Base-by-base conservation (phyloP, 1,140 invertebrate species). In the Trialeurodes vaporariorum region DNA sequence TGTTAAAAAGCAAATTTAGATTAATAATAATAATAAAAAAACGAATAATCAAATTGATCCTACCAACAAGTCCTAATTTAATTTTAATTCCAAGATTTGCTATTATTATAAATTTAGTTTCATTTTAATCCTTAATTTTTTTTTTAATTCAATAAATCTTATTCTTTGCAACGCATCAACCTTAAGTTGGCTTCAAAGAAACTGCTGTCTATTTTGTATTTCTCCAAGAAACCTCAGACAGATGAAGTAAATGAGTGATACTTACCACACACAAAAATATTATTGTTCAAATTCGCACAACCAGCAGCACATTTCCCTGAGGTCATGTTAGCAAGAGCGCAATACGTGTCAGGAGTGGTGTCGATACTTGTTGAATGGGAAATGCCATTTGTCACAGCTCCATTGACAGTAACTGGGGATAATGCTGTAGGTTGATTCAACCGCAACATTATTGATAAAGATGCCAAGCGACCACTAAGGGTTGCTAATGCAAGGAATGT, bases 261-360 rank as follows among this genome's bases (percentile, higher is more conserved):
- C 83, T 78, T 75, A 87, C 88, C 89, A 77, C 88, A 89, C 24
- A 91, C 87, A 68, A 92, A 77, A 1, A 93, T 77, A 62, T 82
- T 83, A 25, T 85, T 85, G 67, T 87, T 81, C 21, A 89, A 75
- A 70, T 87, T 85, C 27, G 84, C 86, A 67, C 87, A 85, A 11
- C 90, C 90, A 63, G 88, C 83, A n/a, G 87, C 85, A 78, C 89
- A 91, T 68, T 89, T 83, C 2, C 85, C 82, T 27, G 80, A 81
- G 58, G 80, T 83, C 88, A 91, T 91, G 21, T 82, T 81, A 2
- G 85, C 81, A 27, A 91, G 74, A 2, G 83, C 82, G 67, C 80
- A 83, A 71, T 86, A 85, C n/a, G 82, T 72, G 70, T 85, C 84
- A 0, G 81, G 82, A 9, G 67, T 59, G 9, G 68, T 66, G 63